Evolutionary conservation across 2,888 invertebrate species (phyloP).

Genomic region (Epistrophe eligans): DNA sequence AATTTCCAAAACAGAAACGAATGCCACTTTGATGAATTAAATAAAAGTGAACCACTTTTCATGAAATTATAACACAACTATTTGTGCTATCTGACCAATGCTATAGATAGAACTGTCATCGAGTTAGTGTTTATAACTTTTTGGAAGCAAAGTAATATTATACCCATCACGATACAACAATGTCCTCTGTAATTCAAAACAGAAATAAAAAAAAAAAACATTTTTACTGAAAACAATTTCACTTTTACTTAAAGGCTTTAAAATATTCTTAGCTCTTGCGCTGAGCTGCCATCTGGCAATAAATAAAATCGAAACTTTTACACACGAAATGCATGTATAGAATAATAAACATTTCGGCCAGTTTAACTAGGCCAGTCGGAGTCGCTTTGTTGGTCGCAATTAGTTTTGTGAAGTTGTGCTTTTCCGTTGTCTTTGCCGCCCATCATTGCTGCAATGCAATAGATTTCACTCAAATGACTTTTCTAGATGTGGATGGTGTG

Average conservation of each 20-base stretch:
- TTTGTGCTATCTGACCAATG: slow-evolving; percentile 57
- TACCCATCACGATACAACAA: slow-evolving; percentile 5
- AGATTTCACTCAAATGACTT: slow-evolving; percentile 63
- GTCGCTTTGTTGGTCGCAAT: slow-evolving; percentile 55
- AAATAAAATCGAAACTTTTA: slow-evolving; percentile 74
- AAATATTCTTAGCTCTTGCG: slow-evolving; percentile 51
- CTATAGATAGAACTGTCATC: slow-evolving; percentile 52
- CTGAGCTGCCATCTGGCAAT: slow-evolving; percentile 26
- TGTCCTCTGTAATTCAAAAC: slow-evolving; percentile 5
- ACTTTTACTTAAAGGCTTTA: slow-evolving; percentile 63
- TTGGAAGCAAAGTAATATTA: slow-evolving; percentile 23
- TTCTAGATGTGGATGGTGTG: slow-evolving; percentile 5
- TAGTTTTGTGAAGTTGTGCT: slow-evolving; percentile 40
- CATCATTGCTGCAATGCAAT: slow-evolving; percentile 47
- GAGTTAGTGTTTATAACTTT: slow-evolving; percentile 39
- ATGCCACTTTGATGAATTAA: slow-evolving; percentile 60
- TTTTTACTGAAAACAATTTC: slow-evolving; percentile 62
- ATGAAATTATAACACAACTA: slow-evolving; percentile 37
- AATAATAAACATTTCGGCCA: slow-evolving; percentile 69
- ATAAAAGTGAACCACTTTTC: slow-evolving; percentile 44
- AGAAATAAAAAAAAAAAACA: slow-evolving; percentile 29
- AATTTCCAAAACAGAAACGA: slow-evolving; percentile 71
- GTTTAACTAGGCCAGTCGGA: slow-evolving; percentile 58
- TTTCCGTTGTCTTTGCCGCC: slow-evolving; percentile 40
- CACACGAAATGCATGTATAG: slow-evolving; percentile 49